Conservation (phyloP, 92 coral and sea anemone species). For the Epizoanthus stellaris region DNA sequence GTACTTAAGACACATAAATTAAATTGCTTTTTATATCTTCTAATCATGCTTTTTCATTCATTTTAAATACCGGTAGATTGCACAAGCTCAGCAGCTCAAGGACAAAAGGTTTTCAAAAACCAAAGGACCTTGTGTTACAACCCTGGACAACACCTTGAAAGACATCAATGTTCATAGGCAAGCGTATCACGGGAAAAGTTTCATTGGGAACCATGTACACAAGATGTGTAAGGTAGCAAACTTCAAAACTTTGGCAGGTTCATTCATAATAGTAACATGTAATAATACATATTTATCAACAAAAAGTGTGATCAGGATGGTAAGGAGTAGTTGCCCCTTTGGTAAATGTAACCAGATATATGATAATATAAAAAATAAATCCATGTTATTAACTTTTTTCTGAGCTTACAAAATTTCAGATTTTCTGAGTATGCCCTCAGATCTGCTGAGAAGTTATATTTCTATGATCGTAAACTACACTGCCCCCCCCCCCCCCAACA, state of each 20-base stretch:
- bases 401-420: too few species aligned
- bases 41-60: background rate
- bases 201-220: constrained; percentile 33
- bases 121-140: constrained; percentile 11
- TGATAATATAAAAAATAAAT: too few species aligned
- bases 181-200: constrained; percentile 32
- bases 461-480: too few species aligned
- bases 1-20: too few species aligned
- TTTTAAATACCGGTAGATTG: background rate
- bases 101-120: background rate
- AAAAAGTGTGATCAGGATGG: background rate
- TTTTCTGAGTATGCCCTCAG: too few species aligned
- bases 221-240: constrained; percentile 15
- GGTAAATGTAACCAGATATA: too few species aligned
- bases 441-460: too few species aligned
- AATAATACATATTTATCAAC: background rate
- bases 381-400: too few species aligned
- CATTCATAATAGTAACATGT: too few species aligned
- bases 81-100: background rate
- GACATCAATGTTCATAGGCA: constrained; percentile 8
- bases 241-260: background rate
- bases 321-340: too few species aligned
- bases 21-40: background rate
- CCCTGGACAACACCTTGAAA: background rate
- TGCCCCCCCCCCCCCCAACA: too few species aligned